These are phyloP conservation scores for Drosophila leonis DNA, from an alignment of 2,888 invertebrate species.

Conservation along the genomic window DNA sequence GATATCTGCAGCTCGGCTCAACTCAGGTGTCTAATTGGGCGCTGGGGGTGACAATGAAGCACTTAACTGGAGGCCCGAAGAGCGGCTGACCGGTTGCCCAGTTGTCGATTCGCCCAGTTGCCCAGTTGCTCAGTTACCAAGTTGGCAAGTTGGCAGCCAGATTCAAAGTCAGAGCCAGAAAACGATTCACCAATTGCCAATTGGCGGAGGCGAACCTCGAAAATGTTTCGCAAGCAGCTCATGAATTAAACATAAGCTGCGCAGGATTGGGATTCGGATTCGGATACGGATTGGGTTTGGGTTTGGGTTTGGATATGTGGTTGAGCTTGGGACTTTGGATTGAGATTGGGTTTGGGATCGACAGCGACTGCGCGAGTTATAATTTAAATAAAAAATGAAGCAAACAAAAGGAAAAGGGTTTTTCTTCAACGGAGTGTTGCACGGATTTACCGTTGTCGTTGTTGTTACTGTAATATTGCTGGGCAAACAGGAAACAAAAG, in stretches of 20 bases:
- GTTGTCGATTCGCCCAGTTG: conserved; percentile 1
- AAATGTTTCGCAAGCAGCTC: conserved; percentile 55
- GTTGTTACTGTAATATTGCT: background rate
- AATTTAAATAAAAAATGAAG: conserved; percentile 71
- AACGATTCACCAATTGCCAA: conserved; percentile 66
- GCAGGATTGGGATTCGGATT: conserved; percentile 50
- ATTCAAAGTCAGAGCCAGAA: conserved; percentile 30
- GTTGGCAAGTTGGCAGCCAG: conserved; percentile 2
- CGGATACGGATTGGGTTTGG: background rate
- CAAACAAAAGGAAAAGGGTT: conserved; percentile 59
- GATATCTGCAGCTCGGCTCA: conserved; percentile 34
- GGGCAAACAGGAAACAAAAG: conserved; percentile 70
- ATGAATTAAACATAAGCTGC: conserved; percentile 72
- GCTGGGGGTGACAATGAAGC: conserved; percentile 80
- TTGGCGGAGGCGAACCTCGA: conserved; percentile 59
- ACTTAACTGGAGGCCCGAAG: conserved; percentile 54
- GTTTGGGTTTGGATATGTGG: background rate
- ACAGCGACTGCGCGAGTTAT: conserved; percentile 45
- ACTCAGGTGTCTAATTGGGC: conserved; percentile 79
- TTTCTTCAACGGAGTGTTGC: conserved; percentile 5
- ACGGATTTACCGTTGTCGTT: conserved; percentile 39
- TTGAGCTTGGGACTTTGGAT: conserved; percentile 4
- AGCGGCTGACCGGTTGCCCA: conserved; percentile 16
- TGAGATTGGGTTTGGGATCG: conserved; percentile 13
- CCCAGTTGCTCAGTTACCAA: conserved; percentile 7